These are phyloP conservation scores for Polymixis lichenea DNA, from an alignment of 2,888 invertebrate species.

Conservation along the genomic window DNA sequence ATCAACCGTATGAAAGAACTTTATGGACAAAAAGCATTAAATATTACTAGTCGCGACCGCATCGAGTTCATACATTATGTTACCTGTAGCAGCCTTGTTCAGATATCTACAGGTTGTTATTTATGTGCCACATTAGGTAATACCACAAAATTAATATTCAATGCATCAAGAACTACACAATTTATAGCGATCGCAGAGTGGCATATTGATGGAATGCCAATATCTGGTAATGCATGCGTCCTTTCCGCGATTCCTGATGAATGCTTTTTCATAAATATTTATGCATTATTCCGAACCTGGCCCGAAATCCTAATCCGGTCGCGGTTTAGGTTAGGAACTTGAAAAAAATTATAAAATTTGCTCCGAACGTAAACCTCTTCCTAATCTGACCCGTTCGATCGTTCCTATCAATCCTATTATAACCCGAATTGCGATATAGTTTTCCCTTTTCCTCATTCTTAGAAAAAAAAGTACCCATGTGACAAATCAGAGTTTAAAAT, in stretches of 20 bases:
- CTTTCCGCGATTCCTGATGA: slow-evolving; percentile 23
- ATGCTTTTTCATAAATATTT: slow-evolving; percentile 34
- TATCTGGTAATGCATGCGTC: slow-evolving; percentile 14
- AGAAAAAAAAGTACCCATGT: too few relatives aligned
- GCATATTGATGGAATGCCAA: slow-evolving; percentile 47
- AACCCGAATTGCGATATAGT: too few relatives aligned
- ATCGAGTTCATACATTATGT: not conserved
- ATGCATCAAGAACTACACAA: slow-evolving; percentile 22
- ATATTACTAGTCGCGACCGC: not conserved
- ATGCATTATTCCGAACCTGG: too few relatives aligned
- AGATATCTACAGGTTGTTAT: slow-evolving; percentile 6
- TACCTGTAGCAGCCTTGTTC: not conserved
- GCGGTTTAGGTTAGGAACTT: too few relatives aligned
- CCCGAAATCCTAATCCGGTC: too few relatives aligned
- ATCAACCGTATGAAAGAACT: not conserved
- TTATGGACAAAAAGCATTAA: not conserved
- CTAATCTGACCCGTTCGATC: too few relatives aligned
- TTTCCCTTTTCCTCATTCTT: too few relatives aligned
- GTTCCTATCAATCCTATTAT: too few relatives aligned
- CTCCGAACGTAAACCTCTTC: too few relatives aligned
- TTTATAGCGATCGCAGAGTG: slow-evolving; percentile 35
- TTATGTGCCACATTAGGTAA: slow-evolving; percentile 27
- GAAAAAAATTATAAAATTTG: too few relatives aligned
- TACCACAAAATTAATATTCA: slow-evolving; percentile 48
- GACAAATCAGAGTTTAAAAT: too few relatives aligned